These are phyloP conservation scores for Oreochromis spilurus DNA, from an alignment of 2,113 vertebrate genomes.

Conservation along the genomic window DNA sequence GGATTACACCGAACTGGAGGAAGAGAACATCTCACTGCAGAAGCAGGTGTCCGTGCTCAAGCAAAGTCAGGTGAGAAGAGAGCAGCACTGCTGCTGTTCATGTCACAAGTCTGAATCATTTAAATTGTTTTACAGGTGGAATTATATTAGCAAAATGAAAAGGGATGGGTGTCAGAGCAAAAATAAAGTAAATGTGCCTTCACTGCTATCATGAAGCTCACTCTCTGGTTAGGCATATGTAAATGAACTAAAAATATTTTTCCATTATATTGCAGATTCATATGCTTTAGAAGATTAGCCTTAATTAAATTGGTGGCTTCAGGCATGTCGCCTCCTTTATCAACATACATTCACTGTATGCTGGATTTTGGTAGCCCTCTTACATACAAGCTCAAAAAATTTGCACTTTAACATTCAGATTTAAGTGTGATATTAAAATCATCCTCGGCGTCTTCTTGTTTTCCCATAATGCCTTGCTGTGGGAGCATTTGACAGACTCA, in stretches of 20 bases:
- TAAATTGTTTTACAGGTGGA: not conserved
- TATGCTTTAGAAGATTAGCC: not conserved
- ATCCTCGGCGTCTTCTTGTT: not conserved
- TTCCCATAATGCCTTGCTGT: not conserved
- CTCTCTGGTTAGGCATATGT: not conserved
- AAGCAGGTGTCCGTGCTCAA: conserved; percentile 95
- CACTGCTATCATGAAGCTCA: not conserved
- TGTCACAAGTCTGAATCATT: not conserved
- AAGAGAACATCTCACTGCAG: conserved; percentile 98
- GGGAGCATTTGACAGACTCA: not conserved
- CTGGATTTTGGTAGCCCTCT: not conserved
- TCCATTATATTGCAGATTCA: not conserved
- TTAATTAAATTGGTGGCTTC: not conserved
- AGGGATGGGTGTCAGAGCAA: not conserved
- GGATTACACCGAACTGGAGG: conserved; percentile 96
- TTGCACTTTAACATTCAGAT: not conserved
- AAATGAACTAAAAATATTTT: not conserved
- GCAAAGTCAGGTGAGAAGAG: conserved; percentile 86
- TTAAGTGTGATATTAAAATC: conserved; percentile 9
- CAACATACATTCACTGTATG: not conserved
- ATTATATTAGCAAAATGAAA: not conserved
- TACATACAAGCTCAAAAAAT: not conserved
- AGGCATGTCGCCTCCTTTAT: not conserved
- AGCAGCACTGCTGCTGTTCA: not conserved
- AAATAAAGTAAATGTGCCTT: not conserved